These are phyloP conservation scores for Chaetodon trifasciatus DNA, from an alignment of 2,797 vertebrate species.

Conservation along the genomic window DNA sequence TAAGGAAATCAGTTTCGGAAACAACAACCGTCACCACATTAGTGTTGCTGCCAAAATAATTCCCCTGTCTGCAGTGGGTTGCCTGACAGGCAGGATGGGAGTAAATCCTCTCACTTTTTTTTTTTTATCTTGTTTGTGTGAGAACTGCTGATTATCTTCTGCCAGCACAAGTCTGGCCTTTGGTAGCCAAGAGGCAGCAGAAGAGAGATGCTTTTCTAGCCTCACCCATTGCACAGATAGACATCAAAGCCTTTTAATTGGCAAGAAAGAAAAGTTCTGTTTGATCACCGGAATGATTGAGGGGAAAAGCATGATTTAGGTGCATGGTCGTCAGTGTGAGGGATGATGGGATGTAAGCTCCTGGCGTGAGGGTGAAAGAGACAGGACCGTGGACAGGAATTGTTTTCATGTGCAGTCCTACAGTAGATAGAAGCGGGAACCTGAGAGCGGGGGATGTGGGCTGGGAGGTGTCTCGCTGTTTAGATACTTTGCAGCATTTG, in stretches of 20 bases:
- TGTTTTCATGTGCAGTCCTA: conserved; percentile 48
- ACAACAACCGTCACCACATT: conserved; percentile 82
- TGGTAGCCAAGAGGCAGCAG: conserved; percentile 67
- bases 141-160: conserved; percentile 75
- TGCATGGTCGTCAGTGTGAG: conserved; percentile 49
- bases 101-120: conserved; percentile 65
- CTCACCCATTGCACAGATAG: conserved; percentile 57
- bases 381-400: conserved; percentile 53
- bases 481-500: conserved; percentile 55
- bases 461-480: conserved; percentile 34
- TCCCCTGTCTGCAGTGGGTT: conserved; percentile 69
- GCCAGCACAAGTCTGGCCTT: conserved; percentile 68
- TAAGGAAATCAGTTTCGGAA: conserved; percentile 85
- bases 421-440: conserved; percentile 11
- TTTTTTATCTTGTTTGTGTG: conserved; percentile 73
- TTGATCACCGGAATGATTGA: conserved; percentile 58
- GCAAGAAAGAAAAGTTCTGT: conserved; percentile 59
- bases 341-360: conserved; percentile 52
- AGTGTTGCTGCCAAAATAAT: conserved; percentile 79
- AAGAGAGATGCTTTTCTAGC: conserved; percentile 52
- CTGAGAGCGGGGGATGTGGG: conserved; percentile 25
- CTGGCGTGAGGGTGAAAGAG: conserved; percentile 51
- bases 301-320: conserved; percentile 47
- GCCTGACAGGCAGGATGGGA: conserved; percentile 77
- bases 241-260: conserved; percentile 79